Evolutionary conservation across 2,888 invertebrate species (phyloP).

Genomic region (Stegophylla sp.): DNA sequence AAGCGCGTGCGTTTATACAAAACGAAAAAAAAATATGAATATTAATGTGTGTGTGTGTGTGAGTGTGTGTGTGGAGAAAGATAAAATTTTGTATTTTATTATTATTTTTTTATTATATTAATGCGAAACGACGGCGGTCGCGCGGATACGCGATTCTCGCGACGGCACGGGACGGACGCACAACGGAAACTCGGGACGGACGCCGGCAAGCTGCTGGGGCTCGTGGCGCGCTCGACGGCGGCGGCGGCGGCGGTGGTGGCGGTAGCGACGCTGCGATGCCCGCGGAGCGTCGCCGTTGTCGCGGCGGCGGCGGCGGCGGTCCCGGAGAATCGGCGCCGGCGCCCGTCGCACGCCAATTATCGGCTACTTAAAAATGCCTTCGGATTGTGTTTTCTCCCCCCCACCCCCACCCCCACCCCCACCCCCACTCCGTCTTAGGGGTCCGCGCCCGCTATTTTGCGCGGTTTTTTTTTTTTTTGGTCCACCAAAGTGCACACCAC

Average conservation of each 20-base stretch:
- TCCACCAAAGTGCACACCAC: too few species aligned
- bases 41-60: too few species aligned
- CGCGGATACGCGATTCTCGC: conserved; percentile 25
- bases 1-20: too few species aligned
- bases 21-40: too few species aligned
- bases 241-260: neutral
- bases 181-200: conserved; percentile 55
- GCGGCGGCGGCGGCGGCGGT: conserved; percentile 21
- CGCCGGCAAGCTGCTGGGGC: conserved; percentile 58
- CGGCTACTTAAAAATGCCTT: conserved; percentile 53
- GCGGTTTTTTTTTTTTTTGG: too few species aligned
- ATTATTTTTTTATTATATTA: too few species aligned
- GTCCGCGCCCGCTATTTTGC: too few species aligned
- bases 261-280: conserved; percentile 15
- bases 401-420: too few species aligned
- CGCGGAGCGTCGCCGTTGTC: conserved; percentile 44
- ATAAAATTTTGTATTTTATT: too few species aligned
- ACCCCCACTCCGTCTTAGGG: too few species aligned
- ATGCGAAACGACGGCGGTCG: neutral
- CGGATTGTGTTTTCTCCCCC: conserved; percentile 3
- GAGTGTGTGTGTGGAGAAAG: too few species aligned
- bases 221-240: conserved; percentile 33
- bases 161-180: conserved; percentile 50
- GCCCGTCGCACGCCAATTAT: conserved; percentile 55
- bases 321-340: conserved; percentile 43